Evolutionary conservation across 2,797 vertebrate genomes (phyloP).

Genomic region (Denticeps clupeoides): DNA sequence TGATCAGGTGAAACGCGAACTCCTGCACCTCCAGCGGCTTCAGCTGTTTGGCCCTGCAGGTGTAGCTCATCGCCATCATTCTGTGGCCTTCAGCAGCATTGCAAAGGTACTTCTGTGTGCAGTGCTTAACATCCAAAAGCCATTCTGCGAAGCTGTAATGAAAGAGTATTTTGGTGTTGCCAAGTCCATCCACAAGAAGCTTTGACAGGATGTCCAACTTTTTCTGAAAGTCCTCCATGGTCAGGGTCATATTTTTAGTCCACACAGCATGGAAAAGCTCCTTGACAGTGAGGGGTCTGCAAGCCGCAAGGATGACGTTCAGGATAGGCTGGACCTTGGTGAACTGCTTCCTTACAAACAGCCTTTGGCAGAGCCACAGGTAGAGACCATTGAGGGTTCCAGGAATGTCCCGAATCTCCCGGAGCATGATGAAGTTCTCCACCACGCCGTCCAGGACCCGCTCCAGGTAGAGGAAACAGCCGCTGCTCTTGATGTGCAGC

Average conservation of each 20-base stretch:
- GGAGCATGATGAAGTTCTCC: constrained; percentile 93
- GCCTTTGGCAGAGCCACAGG: constrained; percentile 96
- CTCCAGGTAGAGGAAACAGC: constrained; percentile 95
- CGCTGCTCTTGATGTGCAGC: constrained; percentile 98
- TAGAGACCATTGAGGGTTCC: constrained; percentile 96
- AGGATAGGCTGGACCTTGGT: constrained; percentile 94
- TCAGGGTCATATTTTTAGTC: constrained; percentile 90
- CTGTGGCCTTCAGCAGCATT: constrained; percentile 92
- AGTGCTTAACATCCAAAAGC: constrained; percentile 97
- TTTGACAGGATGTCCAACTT: constrained; percentile 96
- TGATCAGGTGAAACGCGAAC: constrained; percentile 89
- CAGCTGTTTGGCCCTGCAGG: constrained; percentile 84
- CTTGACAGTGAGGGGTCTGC: constrained; percentile 77
- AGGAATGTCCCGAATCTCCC: constrained; percentile 96
- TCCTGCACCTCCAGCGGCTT: constrained; percentile 86
- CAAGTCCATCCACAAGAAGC: constrained; percentile 80
- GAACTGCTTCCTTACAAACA: constrained; percentile 97
- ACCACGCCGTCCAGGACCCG: constrained; percentile 94
- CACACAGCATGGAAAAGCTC: constrained; percentile 92
- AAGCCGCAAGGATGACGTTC: constrained; percentile 91
- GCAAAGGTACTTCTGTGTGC: constrained; percentile 95
- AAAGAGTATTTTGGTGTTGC: constrained; percentile 87
- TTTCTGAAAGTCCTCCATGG: constrained; percentile 93
- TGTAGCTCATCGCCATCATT: constrained; percentile 97
- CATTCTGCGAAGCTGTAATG: constrained; percentile 98